phyloP scores from a whole-genome alignment of 2,888 invertebrate genomes.

The Cerastis rubricosa region DNA sequence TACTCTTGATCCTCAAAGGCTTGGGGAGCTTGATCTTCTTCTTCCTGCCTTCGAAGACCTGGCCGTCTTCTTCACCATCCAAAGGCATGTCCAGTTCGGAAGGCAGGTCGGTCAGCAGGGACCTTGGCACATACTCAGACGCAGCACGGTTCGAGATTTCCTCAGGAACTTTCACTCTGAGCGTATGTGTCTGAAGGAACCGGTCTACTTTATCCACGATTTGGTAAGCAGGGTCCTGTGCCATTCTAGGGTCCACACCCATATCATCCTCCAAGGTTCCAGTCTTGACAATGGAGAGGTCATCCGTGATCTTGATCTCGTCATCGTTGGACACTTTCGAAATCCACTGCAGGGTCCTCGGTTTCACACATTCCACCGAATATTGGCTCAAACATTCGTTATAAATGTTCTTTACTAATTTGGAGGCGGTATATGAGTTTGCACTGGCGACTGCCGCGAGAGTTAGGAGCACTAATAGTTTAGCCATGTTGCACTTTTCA shows the following conservation, averaged over 20 bases:
- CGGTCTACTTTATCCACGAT: constrained; percentile 94
- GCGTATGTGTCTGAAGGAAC: constrained; percentile 94
- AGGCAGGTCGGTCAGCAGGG: constrained; percentile 92
- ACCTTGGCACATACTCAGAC: constrained; percentile 92
- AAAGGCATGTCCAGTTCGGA: constrained; percentile 93
- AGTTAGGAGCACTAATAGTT: constrained; percentile 85
- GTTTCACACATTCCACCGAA: constrained; percentile 94
- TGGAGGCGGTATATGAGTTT: constrained; percentile 90
- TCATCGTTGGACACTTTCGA: constrained; percentile 92
- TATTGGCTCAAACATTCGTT: constrained; percentile 92
- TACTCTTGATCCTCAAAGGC: constrained; percentile 89
- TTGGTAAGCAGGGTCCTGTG: constrained; percentile 89
- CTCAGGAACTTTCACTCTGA: constrained; percentile 94
- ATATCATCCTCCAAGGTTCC: constrained; percentile 84
- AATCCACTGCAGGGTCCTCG: constrained; percentile 94
- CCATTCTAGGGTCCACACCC: constrained; percentile 86
- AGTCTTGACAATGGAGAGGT: constrained; percentile 93
- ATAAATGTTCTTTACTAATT: constrained; percentile 92
- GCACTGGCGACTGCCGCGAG: constrained; percentile 83
- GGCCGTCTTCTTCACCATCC: constrained; percentile 89
- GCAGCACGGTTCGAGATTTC: constrained; percentile 90
- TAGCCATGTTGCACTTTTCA: constrained; percentile 84
- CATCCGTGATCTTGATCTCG: constrained; percentile 94
- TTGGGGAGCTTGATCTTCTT: constrained; percentile 90
- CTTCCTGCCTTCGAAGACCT: constrained; percentile 86